Evolutionary conservation across 1,140 invertebrate species (phyloP).

Genomic region (Neocloeon triangulifer): DNA sequence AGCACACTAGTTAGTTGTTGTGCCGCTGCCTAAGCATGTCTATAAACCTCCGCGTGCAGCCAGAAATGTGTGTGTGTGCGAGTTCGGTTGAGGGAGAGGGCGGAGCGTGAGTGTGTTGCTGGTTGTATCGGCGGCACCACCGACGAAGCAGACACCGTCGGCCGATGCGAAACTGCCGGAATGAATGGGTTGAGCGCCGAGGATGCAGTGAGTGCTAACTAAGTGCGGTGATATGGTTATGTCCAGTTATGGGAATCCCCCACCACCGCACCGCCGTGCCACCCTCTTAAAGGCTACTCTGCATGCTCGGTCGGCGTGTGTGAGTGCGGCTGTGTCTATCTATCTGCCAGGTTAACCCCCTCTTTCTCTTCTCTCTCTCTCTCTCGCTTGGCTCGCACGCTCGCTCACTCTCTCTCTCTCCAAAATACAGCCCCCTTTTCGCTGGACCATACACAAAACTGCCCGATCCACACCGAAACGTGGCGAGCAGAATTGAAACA

Average conservation of each 20-base stretch:
- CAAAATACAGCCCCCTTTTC: slow-evolving; percentile 12
- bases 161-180: slow-evolving; percentile 19
- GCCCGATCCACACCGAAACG: slow-evolving; percentile 5
- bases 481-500: slow-evolving; percentile 18
- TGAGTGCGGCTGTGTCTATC: slow-evolving; percentile 12
- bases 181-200: background rate
- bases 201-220: too few species aligned
- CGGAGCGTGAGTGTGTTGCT: background rate
- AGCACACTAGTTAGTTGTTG: background rate
- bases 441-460: too few species aligned
- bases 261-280: slow-evolving; percentile 1
- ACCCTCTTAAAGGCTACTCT: slow-evolving; percentile 7
- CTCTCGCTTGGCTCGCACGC: slow-evolving; percentile 3
- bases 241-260: too few species aligned
- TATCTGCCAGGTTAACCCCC: slow-evolving; percentile 12
- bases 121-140: background rate
- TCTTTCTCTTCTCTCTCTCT: slow-evolving; percentile 3
- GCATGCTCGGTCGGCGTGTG: slow-evolving; percentile 7
- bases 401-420: slow-evolving; percentile 8
- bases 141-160: background rate
- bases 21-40: background rate
- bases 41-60: background rate
- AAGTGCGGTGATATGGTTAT: too few species aligned
- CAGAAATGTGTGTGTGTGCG: background rate
- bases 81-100: background rate